phyloP scores from a whole-genome alignment of 2,113 vertebrate genomes.

The Oryzias celebensis region DNA sequence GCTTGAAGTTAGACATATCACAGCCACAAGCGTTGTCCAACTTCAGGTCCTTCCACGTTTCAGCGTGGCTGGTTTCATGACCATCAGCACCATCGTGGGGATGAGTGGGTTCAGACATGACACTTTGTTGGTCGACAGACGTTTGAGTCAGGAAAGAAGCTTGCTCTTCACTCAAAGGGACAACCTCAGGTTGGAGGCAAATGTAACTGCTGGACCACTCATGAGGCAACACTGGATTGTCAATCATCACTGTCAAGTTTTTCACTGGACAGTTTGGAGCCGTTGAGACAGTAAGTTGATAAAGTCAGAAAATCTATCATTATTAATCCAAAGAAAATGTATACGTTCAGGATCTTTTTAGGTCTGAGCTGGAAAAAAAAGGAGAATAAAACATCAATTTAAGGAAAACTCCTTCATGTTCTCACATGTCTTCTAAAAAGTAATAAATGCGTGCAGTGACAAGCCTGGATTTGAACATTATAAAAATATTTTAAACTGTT shows the following conservation, averaged over 20 bases:
- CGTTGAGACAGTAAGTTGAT: not conserved
- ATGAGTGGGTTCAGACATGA: constrained; percentile 51
- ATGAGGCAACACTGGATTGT: constrained; percentile 2
- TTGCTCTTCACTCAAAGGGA: constrained; percentile 25
- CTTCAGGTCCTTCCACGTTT: constrained; percentile 7
- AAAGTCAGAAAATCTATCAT: constrained; percentile 5
- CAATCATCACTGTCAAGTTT: constrained; percentile 9
- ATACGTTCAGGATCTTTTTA: constrained; percentile 1
- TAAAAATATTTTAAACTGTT: no score
- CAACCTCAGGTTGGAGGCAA: constrained; percentile 21
- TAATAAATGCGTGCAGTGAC: not conserved
- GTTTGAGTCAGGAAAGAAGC: constrained; percentile 14
- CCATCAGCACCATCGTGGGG: not conserved
- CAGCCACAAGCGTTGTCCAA: constrained; percentile 17
- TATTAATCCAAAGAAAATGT: constrained; percentile 5
- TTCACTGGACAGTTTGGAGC: not conserved
- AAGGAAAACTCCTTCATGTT: constrained; percentile 7
- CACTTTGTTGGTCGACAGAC: not conserved
- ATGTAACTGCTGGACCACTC: constrained; percentile 21
- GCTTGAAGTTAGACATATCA: constrained; percentile 7
- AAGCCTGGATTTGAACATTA: not conserved
- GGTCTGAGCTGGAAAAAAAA: constrained; percentile 14
- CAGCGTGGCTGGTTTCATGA: constrained; percentile 2
- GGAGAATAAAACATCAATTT: constrained; percentile 2
- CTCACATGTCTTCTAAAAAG: constrained; percentile 8